Percentiles rank a stretch among this genome's conserved stretches.
phyloP scores from a whole-genome alignment of 2,888 invertebrate genomes.

The Eilema sororculum region DNA sequence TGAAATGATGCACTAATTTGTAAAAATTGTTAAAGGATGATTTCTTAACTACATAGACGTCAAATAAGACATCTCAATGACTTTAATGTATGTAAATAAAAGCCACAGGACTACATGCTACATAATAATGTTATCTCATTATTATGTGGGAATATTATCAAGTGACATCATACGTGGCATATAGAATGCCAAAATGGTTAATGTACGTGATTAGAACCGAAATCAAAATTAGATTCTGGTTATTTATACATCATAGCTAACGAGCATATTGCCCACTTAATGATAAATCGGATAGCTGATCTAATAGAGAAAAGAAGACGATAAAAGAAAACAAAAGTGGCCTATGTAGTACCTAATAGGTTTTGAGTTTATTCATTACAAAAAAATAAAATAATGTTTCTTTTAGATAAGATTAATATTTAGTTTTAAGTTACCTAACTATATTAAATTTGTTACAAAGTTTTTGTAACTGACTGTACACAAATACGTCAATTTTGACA shows the following conservation, averaged over 20 bases:
- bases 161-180: constrained; percentile 41
- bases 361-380: too few species aligned
- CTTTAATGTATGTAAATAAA: constrained; percentile 10
- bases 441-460: too few species aligned
- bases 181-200: constrained; percentile 42
- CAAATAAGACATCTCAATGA: background rate
- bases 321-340: too few species aligned
- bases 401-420: too few species aligned
- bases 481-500: too few species aligned
- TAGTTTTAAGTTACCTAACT: too few species aligned
- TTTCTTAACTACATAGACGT: background rate
- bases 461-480: too few species aligned
- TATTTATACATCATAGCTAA: too few species aligned
- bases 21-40: background rate
- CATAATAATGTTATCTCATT: constrained; percentile 14
- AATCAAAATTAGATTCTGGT: background rate
- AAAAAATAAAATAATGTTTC: too few species aligned
- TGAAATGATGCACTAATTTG: background rate
- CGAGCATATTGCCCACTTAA: background rate
- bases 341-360: too few species aligned
- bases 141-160: constrained; percentile 43
- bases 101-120: constrained; percentile 11
- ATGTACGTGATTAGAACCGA: constrained; percentile 23
- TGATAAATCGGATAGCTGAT: background rate
- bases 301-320: background rate